These are phyloP conservation scores for Oxyscelio sp. DNA, from an alignment of 2,888 invertebrate genomes.

Conservation along the genomic window DNA sequence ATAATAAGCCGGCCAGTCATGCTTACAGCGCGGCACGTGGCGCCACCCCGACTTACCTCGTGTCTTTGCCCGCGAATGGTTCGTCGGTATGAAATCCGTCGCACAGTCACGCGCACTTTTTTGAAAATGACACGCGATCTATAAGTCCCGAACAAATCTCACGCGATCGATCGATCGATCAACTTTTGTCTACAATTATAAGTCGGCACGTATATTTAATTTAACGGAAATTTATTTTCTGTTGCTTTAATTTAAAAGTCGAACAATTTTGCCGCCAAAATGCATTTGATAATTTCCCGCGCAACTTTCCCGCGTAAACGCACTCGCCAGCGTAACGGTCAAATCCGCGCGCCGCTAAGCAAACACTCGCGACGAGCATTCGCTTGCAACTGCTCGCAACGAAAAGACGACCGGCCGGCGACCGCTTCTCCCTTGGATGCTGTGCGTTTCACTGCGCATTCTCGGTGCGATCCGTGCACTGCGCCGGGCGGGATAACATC, in stretches of 20 bases:
- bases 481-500: slow-evolving; percentile 44
- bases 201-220: no score
- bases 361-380: slow-evolving; percentile 60
- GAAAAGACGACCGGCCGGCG: slow-evolving; percentile 56
- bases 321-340: slow-evolving; percentile 1
- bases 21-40: slow-evolving; percentile 38
- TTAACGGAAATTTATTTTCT: no score
- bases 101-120: slow-evolving; percentile 9
- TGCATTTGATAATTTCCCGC: background rate
- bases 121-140: slow-evolving; percentile 2
- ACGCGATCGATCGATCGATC: background rate
- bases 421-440: slow-evolving; percentile 45
- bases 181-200: no score
- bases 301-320: slow-evolving; percentile 21
- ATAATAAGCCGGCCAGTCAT: background rate
- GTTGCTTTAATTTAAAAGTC: background rate
- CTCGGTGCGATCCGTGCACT: slow-evolving; percentile 46
- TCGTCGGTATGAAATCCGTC: slow-evolving; percentile 1
- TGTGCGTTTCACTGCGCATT: slow-evolving; percentile 59
- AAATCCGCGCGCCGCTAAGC: slow-evolving; percentile 20
- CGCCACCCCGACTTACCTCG: slow-evolving; percentile 47
- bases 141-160: background rate
- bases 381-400: slow-evolving; percentile 54
- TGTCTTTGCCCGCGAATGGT: slow-evolving; percentile 30
- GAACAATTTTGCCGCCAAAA: slow-evolving; percentile 13